phyloP scores from a whole-genome alignment of 2,113 vertebrate genomes.

The Macquaria ambigua region DNA sequence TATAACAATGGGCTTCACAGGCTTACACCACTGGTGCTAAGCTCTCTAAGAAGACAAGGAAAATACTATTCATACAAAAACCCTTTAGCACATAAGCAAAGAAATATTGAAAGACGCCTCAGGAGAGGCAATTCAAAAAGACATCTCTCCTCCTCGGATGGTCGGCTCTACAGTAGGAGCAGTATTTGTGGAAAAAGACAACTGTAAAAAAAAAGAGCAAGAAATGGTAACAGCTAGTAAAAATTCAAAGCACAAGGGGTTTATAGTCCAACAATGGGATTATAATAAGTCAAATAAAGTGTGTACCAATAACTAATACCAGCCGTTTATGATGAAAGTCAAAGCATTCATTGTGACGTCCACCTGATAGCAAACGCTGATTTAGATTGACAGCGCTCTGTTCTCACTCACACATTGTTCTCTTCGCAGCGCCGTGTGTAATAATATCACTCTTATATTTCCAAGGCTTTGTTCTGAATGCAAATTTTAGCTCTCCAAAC shows the following conservation, averaged over 20 bases:
- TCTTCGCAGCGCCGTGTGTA: conserved; percentile 43
- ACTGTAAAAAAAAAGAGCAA: conserved; percentile 34
- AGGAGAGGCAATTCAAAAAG: conserved; percentile 59
- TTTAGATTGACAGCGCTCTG: conserved; percentile 47
- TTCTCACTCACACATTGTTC: conserved; percentile 56
- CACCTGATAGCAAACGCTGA: conserved; percentile 42
- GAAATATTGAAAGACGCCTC: conserved; percentile 46
- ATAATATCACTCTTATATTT: conserved; percentile 63
- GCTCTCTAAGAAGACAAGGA: conserved; percentile 40
- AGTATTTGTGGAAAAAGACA: conserved; percentile 23
- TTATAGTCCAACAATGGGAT: conserved; percentile 8
- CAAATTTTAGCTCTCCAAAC: conserved; percentile 75
- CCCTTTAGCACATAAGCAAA: conserved; percentile 23
- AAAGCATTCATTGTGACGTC: conserved; percentile 38
- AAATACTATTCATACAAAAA: conserved; percentile 33
- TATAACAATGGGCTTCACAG: conserved; percentile 20
- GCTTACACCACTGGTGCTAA: neutral
- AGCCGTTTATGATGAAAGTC: conserved; percentile 26
- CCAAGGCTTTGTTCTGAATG: conserved; percentile 66
- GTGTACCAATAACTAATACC: neutral
- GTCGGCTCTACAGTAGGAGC: conserved; percentile 28
- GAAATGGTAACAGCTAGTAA: conserved; percentile 19
- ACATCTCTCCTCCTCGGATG: conserved; percentile 46
- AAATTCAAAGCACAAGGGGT: conserved; percentile 32
- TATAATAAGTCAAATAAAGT: conserved; percentile 19